Evolutionary conservation across 2,888 invertebrate genomes (phyloP), one percentile per base, ranked within the genome.

Genomic region (Bellardia bayeri): DNA sequence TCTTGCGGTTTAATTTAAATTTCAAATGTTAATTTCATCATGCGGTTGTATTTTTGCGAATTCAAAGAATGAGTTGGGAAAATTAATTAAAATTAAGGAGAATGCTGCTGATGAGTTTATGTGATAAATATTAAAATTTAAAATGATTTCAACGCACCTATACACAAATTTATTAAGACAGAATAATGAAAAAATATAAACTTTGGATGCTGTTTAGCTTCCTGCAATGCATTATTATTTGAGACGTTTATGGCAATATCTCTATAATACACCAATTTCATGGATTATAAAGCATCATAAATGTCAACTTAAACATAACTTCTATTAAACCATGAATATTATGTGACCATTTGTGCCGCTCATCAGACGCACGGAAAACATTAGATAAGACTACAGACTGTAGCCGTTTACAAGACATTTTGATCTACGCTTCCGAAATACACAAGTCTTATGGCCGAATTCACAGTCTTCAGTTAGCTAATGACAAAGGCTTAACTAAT

Each of bases 1-100:
- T 81, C 75, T 69, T 81, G 80, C 63, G 75, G 80, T 75, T 80
- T 45, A 45, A 61, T 23, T 71, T 69, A 40, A 85, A 80, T 75
- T 56, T 23, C 37, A 45, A 56, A 69, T 68, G 68, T 37, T 16
- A 72, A 74, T 75, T 56, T 69, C 63, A 75, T 33, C n/a, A 7
- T 85, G 80, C 56, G 81, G 85, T 81, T 81, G 69, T 14, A n/a
- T 42, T 54, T 83, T 64, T 45, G 45, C 56, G 3, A 14, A 33
- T 61, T 11, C 33, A 4, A 33, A 7, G 45, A 83, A 30, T 30
- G 9, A 49, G 37, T 5, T 40, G 30, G 56, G 61, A 66, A 85
- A 85, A 61, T 75, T 68, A 80, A 75, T 85, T 80, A 68, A 85
- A 68, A 33, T 74, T 54, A 58, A 23, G 58, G 58, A 49, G 37